Conservation (phyloP, 2,888 invertebrate species). For the Barypeithes pellucidus region DNA sequence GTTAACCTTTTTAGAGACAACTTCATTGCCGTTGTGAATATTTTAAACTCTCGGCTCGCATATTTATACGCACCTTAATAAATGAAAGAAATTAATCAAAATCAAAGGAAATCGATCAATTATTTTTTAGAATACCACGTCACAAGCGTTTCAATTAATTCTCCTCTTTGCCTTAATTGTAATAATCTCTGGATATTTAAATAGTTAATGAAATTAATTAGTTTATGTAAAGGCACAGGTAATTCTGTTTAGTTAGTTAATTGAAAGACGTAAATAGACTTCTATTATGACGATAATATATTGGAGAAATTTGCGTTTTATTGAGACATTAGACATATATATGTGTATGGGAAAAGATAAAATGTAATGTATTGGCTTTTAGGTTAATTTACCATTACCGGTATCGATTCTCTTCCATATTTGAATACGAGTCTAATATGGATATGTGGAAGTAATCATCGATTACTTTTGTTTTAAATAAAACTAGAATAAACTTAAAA, state of each 20-base stretch:
- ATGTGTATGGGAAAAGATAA: no score
- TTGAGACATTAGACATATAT: neutral
- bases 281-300: neutral
- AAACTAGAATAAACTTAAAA: no score
- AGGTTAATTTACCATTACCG: no score
- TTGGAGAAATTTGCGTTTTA: neutral
- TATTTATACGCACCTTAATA: no score
- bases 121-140: neutral
- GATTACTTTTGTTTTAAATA: no score
- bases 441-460: no score
- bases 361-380: no score
- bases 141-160: neutral
- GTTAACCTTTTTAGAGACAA: no score
- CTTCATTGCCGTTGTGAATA: no score
- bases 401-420: no score
- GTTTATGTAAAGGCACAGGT: conserved; percentile 2
- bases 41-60: no score
- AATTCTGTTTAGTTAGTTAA: neutral
- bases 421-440: no score
- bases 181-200: neutral
- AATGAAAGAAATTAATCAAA: neutral
- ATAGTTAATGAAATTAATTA: conserved; percentile 4
- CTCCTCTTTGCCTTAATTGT: conserved; percentile 7
- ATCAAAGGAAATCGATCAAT: neutral
- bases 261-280: neutral